These are phyloP conservation scores for Lepilemur ruficaudatus DNA, from an alignment of 2,797 vertebrate species.

Conservation along the genomic window DNA sequence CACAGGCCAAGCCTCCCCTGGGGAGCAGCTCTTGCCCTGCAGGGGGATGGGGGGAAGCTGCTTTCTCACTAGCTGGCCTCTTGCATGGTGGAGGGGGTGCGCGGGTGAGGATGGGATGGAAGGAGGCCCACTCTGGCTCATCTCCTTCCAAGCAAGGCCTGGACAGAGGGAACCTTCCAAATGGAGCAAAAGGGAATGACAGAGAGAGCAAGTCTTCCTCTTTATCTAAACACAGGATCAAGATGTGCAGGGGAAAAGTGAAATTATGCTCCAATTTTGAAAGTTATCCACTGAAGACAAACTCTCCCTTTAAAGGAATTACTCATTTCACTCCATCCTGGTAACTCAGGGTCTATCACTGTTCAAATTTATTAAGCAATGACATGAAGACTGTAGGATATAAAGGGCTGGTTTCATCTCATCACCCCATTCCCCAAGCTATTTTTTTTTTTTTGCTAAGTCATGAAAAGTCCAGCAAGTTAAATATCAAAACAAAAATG, in stretches of 20 bases:
- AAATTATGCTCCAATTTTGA: constrained; percentile 12
- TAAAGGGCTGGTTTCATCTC: constrained; percentile 26
- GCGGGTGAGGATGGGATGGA: neutral
- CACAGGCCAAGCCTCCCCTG: neutral
- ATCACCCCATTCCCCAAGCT: neutral
- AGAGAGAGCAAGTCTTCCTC: neutral
- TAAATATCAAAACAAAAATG: constrained; percentile 67
- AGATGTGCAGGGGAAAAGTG: neutral
- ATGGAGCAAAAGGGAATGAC: neutral
- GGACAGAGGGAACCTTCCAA: neutral
- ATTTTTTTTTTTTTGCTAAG: constrained; percentile 44
- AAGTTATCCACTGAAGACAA: constrained; percentile 31
- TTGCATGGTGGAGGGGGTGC: neutral
- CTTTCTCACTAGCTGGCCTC: neutral
- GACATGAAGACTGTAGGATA: neutral
- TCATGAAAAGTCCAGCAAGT: constrained; percentile 63
- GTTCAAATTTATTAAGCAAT: constrained; percentile 58
- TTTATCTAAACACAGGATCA: neutral
- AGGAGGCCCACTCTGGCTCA: neutral
- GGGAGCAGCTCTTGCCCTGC: neutral
- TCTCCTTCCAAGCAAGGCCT: neutral
- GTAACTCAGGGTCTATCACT: neutral
- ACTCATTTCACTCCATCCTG: neutral
- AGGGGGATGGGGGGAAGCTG: neutral
- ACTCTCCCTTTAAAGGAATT: constrained; percentile 55